Base-by-base conservation (phyloP, 2,888 invertebrate species). In the Rotaria magnacalcarata region DNA sequence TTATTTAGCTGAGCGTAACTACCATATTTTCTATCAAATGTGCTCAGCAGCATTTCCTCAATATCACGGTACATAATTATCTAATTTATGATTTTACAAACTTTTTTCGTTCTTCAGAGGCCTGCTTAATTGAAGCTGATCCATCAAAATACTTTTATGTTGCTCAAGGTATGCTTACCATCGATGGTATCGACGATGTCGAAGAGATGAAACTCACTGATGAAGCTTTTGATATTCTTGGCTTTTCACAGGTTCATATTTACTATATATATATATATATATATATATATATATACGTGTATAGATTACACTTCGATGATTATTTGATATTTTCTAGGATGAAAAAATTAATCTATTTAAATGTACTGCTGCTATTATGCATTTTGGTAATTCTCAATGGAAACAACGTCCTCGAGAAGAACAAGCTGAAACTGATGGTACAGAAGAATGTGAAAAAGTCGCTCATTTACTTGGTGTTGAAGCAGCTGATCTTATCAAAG, bases 351-450 rank as follows among this genome's bases (percentile, higher is more conserved):
- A 97, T 92, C 95, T 98, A 90, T 99, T 97, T 94, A 96, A 94
- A 92, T 95, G 97, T 93, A 97, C 97, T 89, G 96, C 96, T 90
- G 93, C 96, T 91, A 97, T 99, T 91, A 97, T 99, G 96, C 98
- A 99, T 93, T 96, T 99, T 95, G 99, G 99, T 93, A 94, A 96
- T 92, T 96, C 99, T 96, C 97, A 98, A 93, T 99, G 99, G 95
- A 99, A 99, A 93, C 99, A 99, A 93, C 95, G 98, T 93, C 98
- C 98, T 94, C 96, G 98, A 91, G 98, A 98, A 93, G 99, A 99
- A 93, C 99, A 99, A 93, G 97, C 97, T 93, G 97, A 97, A 92
- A 94, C 96, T 89, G 97, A 97, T 91, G 96, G 96, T 90, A 95
- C 94, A 88, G 95, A 94, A 92, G 87, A 92, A 67, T 85, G 85